Evolutionary conservation across 2,113 vertebrate species (phyloP).

Genomic region (Hydrolagus affinis): DNA sequence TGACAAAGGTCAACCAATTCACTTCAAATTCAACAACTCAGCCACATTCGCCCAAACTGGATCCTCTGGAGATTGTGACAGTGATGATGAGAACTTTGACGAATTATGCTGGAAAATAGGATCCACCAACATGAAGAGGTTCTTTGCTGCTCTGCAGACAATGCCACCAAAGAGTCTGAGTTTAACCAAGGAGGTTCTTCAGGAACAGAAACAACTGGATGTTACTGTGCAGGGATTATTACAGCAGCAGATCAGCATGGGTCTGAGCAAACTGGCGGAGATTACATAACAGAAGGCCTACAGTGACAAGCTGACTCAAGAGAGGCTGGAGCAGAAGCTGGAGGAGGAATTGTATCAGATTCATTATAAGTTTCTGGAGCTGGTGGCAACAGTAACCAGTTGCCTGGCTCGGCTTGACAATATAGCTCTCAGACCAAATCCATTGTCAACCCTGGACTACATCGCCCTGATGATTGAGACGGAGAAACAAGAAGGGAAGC

Average conservation of each 20-base stretch:
- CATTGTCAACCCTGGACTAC: constrained; percentile 35
- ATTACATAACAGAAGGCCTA: too few relatives aligned
- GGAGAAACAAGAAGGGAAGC: constrained; percentile 34
- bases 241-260: neutral
- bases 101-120: constrained; percentile 37
- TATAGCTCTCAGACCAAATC: constrained; percentile 37
- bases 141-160: constrained; percentile 33
- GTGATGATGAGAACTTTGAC: neutral
- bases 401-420: constrained; percentile 33
- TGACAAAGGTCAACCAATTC: too few relatives aligned
- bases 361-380: neutral
- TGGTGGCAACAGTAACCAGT: neutral
- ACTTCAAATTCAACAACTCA: too few relatives aligned
- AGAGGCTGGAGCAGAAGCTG: too few relatives aligned
- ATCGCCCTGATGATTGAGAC: constrained; percentile 36
- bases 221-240: too few relatives aligned
- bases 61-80: too few relatives aligned
- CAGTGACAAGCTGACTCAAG: too few relatives aligned
- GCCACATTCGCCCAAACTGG: too few relatives aligned
- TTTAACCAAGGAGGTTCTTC: neutral
- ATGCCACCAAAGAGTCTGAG: neutral
- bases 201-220: too few relatives aligned
- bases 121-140: constrained; percentile 37
- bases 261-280: neutral
- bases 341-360: constrained; percentile 10